Conservation (phyloP, 2,113 vertebrate species). For the Lichenostomus cassidix region DNA sequence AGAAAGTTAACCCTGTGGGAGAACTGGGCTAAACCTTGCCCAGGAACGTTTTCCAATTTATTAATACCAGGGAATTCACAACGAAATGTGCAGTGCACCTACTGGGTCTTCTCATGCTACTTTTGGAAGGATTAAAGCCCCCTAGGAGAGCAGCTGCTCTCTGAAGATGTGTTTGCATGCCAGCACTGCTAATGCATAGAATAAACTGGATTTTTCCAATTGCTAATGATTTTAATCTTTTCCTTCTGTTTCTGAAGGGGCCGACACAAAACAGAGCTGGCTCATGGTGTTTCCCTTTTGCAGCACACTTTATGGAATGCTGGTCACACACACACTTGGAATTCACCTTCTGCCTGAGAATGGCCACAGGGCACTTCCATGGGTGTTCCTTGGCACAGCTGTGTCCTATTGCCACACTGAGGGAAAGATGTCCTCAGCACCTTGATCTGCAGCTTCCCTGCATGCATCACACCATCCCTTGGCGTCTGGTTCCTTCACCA, state of each 20-base stretch:
- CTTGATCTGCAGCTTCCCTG: neutral
- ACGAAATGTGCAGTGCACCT: neutral
- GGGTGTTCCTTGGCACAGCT: neutral
- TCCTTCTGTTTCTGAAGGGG: conserved; percentile 35
- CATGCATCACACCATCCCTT: neutral
- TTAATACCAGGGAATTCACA: neutral
- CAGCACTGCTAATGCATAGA: conserved; percentile 26
- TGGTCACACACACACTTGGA: neutral
- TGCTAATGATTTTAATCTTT: conserved; percentile 50
- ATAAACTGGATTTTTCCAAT: conserved; percentile 52
- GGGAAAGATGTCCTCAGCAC: neutral
- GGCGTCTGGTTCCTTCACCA: neutral
- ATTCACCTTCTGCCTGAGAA: neutral
- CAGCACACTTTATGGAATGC: neutral
- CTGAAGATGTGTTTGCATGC: conserved; percentile 14
- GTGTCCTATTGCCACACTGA: neutral
- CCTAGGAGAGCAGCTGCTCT: conserved; percentile 33
- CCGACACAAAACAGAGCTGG: neutral
- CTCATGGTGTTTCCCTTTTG: neutral
- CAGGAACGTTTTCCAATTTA: neutral
- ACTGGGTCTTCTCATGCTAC: neutral
- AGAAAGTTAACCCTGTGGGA: neutral
- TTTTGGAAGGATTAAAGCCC: neutral
- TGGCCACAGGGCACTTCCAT: neutral
- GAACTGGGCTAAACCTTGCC: neutral